These are phyloP conservation scores for Liolophura sinensis DNA, from an alignment of 1,140 invertebrate species.

Conservation along the genomic window DNA sequence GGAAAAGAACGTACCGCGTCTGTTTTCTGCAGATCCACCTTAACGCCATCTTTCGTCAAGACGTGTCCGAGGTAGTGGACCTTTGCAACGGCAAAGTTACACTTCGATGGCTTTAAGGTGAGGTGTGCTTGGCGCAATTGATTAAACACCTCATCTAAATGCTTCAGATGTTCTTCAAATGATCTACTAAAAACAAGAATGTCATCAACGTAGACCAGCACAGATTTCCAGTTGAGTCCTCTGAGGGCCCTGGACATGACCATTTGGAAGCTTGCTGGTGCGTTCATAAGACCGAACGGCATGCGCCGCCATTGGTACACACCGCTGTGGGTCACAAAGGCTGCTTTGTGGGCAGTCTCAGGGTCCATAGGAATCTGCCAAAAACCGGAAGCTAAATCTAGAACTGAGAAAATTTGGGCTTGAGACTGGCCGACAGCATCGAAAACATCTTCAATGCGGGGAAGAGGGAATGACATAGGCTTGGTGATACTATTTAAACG, in stretches of 20 bases:
- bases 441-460: too few species aligned
- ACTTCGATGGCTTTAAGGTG: too few species aligned
- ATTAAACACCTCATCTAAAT: constrained; percentile 20
- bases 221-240: too few species aligned
- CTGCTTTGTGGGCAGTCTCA: constrained; percentile 14
- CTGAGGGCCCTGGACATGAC: too few species aligned
- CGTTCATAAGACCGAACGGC: constrained; percentile 23
- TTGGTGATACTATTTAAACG: constrained; percentile 20
- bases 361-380: constrained; percentile 21
- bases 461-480: constrained; percentile 16
- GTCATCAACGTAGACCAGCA: too few species aligned
- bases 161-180: constrained; percentile 20
- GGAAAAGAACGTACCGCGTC: too few species aligned
- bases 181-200: too few species aligned
- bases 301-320: constrained; percentile 17
- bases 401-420: constrained; percentile 16
- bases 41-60: too few species aligned
- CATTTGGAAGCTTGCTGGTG: constrained; percentile 15
- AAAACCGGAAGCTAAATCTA: constrained; percentile 21
- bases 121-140: constrained; percentile 10
- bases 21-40: too few species aligned
- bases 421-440: constrained; percentile 19
- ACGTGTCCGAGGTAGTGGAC: too few species aligned
- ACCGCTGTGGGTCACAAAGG: constrained; percentile 18
- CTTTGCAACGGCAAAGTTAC: too few species aligned